Percentiles rank a stretch among this genome's conserved stretches.
Conservation (phyloP, 2,888 invertebrate species). For the Belgica antarctica region DNA sequence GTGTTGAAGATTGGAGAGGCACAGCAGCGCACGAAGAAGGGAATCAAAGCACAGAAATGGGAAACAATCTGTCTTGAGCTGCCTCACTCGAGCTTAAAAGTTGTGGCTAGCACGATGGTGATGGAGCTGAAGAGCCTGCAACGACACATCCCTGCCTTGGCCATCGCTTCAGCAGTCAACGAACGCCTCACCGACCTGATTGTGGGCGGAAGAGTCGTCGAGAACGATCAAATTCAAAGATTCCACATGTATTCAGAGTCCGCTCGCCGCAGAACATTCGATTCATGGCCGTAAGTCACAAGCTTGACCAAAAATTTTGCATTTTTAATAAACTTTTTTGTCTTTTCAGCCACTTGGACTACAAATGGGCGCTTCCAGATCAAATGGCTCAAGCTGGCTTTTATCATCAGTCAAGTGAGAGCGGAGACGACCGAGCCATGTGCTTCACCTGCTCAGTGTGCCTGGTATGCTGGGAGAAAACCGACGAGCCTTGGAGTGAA, state of each 20-base stretch:
- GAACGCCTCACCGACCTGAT: conserved; percentile 80
- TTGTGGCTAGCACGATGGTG: conserved; percentile 76
- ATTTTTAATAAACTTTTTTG: background rate
- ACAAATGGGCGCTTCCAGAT: conserved; percentile 89
- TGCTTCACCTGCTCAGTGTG: conserved; percentile 95
- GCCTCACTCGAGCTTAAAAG: conserved; percentile 73
- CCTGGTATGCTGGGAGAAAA: conserved; percentile 94
- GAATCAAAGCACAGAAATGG: conserved; percentile 93
- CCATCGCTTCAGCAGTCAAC: conserved; percentile 85
- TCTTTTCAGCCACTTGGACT: conserved; percentile 45
- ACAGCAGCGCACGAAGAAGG: conserved; percentile 72
- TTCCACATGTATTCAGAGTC: conserved; percentile 88
- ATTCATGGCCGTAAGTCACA: conserved; percentile 74
- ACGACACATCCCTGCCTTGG: conserved; percentile 78
- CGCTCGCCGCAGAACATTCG: conserved; percentile 84
- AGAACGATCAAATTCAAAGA: conserved; percentile 55
- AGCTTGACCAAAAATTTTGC: conserved; percentile 85
- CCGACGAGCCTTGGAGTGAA: conserved; percentile 96
- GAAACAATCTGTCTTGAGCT: conserved; percentile 82
- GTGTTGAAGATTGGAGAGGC: conserved; percentile 71
- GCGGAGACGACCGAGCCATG: conserved; percentile 92
- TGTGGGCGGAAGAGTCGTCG: conserved; percentile 54
- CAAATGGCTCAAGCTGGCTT: conserved; percentile 97
- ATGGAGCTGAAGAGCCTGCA: conserved; percentile 79
- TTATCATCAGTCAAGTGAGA: conserved; percentile 87